These are phyloP conservation scores for Pungitius pungitius DNA, from an alignment of 2,113 vertebrate genomes.

Conservation along the genomic window DNA sequence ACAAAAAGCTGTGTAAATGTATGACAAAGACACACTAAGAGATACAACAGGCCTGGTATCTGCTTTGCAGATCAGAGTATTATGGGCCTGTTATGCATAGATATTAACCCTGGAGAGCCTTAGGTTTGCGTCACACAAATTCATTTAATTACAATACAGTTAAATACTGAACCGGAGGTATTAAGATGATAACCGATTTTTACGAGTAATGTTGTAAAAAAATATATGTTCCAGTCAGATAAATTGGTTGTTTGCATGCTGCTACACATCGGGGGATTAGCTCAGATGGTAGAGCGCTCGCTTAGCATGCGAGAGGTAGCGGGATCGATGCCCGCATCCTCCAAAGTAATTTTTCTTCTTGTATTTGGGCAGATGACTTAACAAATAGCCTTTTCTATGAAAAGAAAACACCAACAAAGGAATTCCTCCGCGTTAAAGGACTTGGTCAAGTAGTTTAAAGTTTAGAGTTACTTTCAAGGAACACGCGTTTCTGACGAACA, in stretches of 20 bases:
- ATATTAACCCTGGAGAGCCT: not conserved
- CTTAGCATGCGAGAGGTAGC: constrained; percentile 84
- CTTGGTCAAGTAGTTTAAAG: not conserved
- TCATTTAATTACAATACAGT: not conserved
- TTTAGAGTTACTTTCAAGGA: not conserved
- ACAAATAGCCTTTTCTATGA: too few relatives aligned
- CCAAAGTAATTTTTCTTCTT: constrained; percentile 19
- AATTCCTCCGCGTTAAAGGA: too few relatives aligned
- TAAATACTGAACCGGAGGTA: not conserved
- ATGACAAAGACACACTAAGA: not conserved
- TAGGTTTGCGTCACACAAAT: too few relatives aligned
- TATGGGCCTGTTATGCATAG: too few relatives aligned
- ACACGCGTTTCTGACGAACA: not conserved
- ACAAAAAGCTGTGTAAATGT: not conserved
- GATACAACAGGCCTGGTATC: not conserved
- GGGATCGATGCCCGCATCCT: constrained; percentile 74
- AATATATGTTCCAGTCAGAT: too few relatives aligned
- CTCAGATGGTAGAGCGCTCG: constrained; percentile 88
- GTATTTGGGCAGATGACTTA: too few relatives aligned
- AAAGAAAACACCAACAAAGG: too few relatives aligned
- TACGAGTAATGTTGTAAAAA: not conserved
- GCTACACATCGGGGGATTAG: constrained; percentile 76
- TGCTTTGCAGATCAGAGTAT: not conserved
- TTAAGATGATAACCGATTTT: not conserved
- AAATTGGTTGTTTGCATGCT: too few relatives aligned